Evolutionary conservation across 2,113 vertebrate genomes (phyloP).

Genomic region (Sitta europaea): DNA sequence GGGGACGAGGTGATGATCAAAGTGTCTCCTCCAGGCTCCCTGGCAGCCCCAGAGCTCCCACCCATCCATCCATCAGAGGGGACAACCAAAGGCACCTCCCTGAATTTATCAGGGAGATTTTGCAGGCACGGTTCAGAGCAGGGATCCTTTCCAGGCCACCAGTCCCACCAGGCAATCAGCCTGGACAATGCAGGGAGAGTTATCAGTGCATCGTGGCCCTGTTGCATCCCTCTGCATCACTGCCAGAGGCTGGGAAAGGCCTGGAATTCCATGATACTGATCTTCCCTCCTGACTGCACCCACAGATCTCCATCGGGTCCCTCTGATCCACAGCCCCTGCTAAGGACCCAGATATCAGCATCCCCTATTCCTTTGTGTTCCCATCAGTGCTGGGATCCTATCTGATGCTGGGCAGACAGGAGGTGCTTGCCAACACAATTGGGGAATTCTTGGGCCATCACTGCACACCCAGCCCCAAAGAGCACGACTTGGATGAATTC

Average conservation of each 20-base stretch:
- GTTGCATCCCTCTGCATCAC: not conserved
- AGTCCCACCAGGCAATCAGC: not conserved
- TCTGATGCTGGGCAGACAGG: not conserved
- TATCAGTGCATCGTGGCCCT: not conserved
- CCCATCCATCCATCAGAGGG: not conserved
- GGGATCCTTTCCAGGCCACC: not conserved
- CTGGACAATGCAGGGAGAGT: not conserved
- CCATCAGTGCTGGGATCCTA: not conserved
- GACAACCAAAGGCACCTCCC: not conserved
- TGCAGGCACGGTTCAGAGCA: not conserved
- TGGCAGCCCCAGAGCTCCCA: not conserved
- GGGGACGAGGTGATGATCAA: not conserved
- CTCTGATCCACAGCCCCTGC: not conserved
- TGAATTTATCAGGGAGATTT: not conserved
- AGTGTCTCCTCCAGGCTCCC: not conserved
- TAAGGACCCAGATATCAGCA: not conserved
- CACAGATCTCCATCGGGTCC: not conserved
- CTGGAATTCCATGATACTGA: not conserved
- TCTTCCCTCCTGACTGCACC: not conserved
- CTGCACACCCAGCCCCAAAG: fast-evolving
- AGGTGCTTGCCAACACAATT: not conserved
- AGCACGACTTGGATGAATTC: not conserved
- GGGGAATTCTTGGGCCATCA: not conserved
- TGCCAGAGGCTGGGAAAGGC: not conserved
- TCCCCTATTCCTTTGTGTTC: not conserved